These are phyloP conservation scores for Scomberomorus guttatus DNA, from an alignment of 2,797 vertebrate genomes.

Conservation along the genomic window DNA sequence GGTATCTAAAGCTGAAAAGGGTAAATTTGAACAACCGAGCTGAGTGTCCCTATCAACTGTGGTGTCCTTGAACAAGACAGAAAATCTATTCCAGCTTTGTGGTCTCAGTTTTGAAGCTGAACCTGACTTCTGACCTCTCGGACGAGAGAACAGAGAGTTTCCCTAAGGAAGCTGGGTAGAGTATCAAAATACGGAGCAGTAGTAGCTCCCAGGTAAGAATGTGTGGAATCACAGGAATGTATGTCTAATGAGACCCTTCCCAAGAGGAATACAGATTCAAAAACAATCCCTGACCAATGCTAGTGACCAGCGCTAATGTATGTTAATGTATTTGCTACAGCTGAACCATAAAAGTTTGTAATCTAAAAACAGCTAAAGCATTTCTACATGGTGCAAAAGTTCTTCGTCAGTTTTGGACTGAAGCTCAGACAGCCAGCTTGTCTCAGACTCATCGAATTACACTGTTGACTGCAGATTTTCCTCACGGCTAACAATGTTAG, in stretches of 20 bases:
- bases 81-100: slow-evolving; percentile 36
- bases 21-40: neutral
- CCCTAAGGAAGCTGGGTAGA: neutral
- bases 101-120: neutral
- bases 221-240: slow-evolving; percentile 35
- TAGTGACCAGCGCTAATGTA: neutral
- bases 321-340: slow-evolving; percentile 1
- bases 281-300: neutral
- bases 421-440: slow-evolving; percentile 4
- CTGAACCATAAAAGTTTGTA: neutral
- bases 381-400: slow-evolving; percentile 9
- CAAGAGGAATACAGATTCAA: neutral
- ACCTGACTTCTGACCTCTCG: slow-evolving; percentile 41
- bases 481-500: slow-evolving; percentile 47
- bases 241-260: slow-evolving; percentile 27
- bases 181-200: slow-evolving; percentile 12
- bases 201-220: slow-evolving; percentile 30
- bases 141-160: slow-evolving; percentile 6
- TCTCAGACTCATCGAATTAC: slow-evolving; percentile 30
- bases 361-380: neutral
- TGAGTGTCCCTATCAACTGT: neutral
- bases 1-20: neutral
- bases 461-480: slow-evolving; percentile 30
- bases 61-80: slow-evolving; percentile 23
- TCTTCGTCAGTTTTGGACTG: slow-evolving; percentile 21